Conservation (phyloP, 2,113 vertebrate species). For the Elaphurus davidianus region DNA sequence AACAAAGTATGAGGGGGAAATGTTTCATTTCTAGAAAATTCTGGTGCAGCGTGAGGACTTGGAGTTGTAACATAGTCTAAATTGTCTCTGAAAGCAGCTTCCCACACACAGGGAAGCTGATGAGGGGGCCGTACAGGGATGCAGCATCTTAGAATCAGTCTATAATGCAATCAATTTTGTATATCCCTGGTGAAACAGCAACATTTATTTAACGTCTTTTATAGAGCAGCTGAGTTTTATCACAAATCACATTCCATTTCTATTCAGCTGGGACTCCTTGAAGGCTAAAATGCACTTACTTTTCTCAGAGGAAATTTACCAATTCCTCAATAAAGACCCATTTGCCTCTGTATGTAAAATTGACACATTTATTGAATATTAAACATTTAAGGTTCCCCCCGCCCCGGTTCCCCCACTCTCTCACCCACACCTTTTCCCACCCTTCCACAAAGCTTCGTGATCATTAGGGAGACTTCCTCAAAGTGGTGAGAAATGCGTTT, state of each 20-base stretch:
- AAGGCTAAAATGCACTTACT: constrained; percentile 87
- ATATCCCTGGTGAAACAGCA: constrained; percentile 86
- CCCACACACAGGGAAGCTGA: background rate
- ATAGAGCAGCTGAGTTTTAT: constrained; percentile 90
- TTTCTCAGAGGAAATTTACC: constrained; percentile 87
- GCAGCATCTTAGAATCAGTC: constrained; percentile 80
- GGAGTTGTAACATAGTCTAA: background rate
- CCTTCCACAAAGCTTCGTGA: constrained; percentile 66
- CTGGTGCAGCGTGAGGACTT: background rate
- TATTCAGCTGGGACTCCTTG: constrained; percentile 85
- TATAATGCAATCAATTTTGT: constrained; percentile 85
- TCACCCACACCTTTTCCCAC: constrained; percentile 25
- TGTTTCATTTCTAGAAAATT: constrained; percentile 69
- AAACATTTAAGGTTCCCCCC: constrained; percentile 76
- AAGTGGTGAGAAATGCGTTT: background rate
- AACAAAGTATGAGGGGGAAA: background rate
- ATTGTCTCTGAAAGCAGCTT: background rate
- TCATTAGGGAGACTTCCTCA: constrained; percentile 68
- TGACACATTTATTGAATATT: constrained; percentile 88
- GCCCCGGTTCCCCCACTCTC: fast-evolving
- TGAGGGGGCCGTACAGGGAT: constrained; percentile 72
- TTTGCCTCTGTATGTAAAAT: constrained; percentile 85
- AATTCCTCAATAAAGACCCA: constrained; percentile 86
- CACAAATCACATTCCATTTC: constrained; percentile 88
- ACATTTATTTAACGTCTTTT: constrained; percentile 91